Conservation (phyloP, 2,888 invertebrate genomes). For the Gibbula magus region DNA sequence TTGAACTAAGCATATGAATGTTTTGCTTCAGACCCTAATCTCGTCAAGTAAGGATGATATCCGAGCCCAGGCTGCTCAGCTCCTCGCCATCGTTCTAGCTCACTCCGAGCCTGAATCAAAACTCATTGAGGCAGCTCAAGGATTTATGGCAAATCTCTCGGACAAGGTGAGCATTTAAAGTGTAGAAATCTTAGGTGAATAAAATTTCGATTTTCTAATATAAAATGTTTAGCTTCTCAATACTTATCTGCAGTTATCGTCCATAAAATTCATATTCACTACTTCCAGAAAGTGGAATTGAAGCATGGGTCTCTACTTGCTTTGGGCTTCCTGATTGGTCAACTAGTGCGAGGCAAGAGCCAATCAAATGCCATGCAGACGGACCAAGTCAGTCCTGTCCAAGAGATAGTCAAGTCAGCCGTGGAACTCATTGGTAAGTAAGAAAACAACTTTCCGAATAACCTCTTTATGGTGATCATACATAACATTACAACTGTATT, state of each 20-base stretch:
- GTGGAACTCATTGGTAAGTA: background rate
- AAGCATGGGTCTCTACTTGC: constrained; percentile 88
- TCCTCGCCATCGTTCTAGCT: constrained; percentile 85
- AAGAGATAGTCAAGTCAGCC: background rate
- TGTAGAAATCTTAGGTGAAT: too few relatives aligned
- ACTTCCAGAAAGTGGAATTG: constrained; percentile 80
- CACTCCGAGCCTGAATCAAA: constrained; percentile 77
- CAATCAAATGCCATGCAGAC: constrained; percentile 15
- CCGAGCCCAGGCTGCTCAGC: constrained; percentile 83
- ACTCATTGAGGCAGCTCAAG: constrained; percentile 79
- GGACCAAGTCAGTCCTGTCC: background rate
- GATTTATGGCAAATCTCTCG: constrained; percentile 78
- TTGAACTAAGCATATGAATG: constrained; percentile 16
- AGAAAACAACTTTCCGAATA: too few relatives aligned
- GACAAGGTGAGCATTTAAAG: constrained; percentile 70
- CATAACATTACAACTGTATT: too few relatives aligned
- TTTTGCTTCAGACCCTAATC: constrained; percentile 65
- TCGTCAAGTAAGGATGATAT: constrained; percentile 83
- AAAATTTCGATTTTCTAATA: too few relatives aligned
- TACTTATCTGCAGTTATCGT: background rate
- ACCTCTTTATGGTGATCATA: too few relatives aligned
- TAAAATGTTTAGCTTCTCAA: background rate
- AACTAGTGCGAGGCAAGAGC: constrained; percentile 42
- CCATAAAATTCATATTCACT: background rate
- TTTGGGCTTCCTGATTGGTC: constrained; percentile 79